These are phyloP conservation scores for Drosophila siamana DNA, from an alignment of 2,888 invertebrate genomes.

Conservation along the genomic window DNA sequence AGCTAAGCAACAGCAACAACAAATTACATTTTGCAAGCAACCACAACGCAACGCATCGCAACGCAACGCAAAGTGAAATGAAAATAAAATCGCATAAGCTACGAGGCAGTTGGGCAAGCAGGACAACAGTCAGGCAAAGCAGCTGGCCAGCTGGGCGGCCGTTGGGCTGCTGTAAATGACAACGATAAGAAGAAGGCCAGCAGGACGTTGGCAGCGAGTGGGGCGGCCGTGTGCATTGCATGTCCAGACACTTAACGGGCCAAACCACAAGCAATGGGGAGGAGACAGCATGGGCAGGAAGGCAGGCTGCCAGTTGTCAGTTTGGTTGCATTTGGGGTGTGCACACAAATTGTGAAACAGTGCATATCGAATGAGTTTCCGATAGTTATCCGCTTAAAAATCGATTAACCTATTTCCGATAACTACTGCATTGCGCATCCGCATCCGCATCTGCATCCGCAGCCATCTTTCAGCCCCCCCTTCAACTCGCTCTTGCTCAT, in stretches of 20 bases:
- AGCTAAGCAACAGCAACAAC: conserved; percentile 37
- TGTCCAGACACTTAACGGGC: conserved; percentile 21
- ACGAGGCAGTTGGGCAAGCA: conserved; percentile 26
- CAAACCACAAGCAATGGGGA: conserved; percentile 14
- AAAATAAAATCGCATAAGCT: conserved; percentile 62
- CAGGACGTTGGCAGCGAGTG: not conserved
- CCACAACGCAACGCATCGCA: conserved; percentile 59
- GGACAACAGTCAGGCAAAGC: conserved; percentile 14
- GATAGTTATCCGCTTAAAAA: conserved; percentile 83
- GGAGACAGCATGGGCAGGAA: not conserved
- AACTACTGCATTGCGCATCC: conserved; percentile 83
- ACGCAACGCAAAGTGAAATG: conserved; percentile 60
- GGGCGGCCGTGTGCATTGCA: conserved; percentile 7
- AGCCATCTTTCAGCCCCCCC: not conserved
- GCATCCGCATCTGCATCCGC: conserved; percentile 22
- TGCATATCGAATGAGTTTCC: conserved; percentile 82
- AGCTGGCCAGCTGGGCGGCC: conserved; percentile 34
- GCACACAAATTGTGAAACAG: conserved; percentile 69
- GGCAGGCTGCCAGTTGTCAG: not conserved
- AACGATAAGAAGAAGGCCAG: conserved; percentile 49
- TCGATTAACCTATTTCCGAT: conserved; percentile 85
- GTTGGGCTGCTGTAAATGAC: conserved; percentile 63
- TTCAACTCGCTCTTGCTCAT: not conserved
- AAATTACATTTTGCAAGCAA: conserved; percentile 59
- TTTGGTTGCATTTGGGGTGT: not conserved